Conservation (phyloP, 2,888 invertebrate genomes). For the Agonopterix heracliana region DNA sequence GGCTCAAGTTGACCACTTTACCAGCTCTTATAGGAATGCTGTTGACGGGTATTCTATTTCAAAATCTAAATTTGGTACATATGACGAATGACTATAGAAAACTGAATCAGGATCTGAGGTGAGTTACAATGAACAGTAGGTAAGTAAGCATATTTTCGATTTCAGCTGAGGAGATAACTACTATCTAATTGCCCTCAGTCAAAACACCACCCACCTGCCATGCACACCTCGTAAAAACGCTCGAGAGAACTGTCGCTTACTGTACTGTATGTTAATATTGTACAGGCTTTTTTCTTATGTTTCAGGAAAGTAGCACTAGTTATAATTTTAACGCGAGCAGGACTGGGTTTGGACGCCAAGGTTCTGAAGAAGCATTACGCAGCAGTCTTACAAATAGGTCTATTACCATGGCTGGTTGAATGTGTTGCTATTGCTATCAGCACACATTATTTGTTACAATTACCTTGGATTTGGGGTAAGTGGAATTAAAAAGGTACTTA, state of each 20-base stretch:
- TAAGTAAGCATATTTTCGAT: not conserved
- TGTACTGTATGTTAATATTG: not conserved
- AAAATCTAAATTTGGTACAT: constrained; percentile 78
- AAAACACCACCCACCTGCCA: not conserved
- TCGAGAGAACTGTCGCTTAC: not conserved
- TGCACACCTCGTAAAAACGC: not conserved
- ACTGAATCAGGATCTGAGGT: constrained; percentile 79
- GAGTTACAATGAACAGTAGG: not conserved
- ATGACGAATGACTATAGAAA: constrained; percentile 77
- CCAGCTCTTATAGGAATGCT: constrained; percentile 88
- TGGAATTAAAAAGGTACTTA: not conserved
- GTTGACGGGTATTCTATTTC: constrained; percentile 81
- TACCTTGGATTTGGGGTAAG: constrained; percentile 87
- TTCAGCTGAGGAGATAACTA: no score
- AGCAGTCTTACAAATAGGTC: constrained; percentile 83
- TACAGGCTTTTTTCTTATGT: constrained; percentile 10
- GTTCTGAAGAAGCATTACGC: constrained; percentile 83
- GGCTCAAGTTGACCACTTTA: constrained; percentile 80
- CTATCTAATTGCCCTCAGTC: not conserved
- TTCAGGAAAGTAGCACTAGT: constrained; percentile 87
- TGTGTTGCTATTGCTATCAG: constrained; percentile 76
- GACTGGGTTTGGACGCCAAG: constrained; percentile 86
- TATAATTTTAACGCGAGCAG: constrained; percentile 89
- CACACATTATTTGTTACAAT: constrained; percentile 80
- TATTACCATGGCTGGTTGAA: constrained; percentile 87